Evolutionary conservation across 2,797 vertebrate species (phyloP).

Genomic region (Ptychobarbus kaznakovi): DNA sequence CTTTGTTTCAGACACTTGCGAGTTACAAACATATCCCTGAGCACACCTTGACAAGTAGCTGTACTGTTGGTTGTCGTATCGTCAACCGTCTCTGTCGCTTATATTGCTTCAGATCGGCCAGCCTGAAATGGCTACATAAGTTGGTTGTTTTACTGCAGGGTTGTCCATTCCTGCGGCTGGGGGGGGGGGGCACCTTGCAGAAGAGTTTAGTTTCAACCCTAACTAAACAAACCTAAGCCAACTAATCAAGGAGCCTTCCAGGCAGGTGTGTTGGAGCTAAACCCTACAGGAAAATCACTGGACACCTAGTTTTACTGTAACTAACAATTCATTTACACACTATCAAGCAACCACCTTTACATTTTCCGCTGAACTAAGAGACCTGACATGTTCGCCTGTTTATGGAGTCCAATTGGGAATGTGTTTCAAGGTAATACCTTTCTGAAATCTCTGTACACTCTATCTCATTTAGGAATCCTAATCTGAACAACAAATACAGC

Average conservation of each 20-base stretch:
- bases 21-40: not conserved
- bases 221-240: constrained; percentile 3
- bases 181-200: not conserved
- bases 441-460: constrained; percentile 26
- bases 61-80: not conserved
- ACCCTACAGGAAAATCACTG: not conserved
- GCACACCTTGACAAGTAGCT: not conserved
- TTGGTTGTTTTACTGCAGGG: not conserved
- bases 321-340: not conserved
- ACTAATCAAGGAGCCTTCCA: not conserved
- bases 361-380: not conserved
- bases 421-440: constrained; percentile 12
- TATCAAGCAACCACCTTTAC: not conserved
- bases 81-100: not conserved
- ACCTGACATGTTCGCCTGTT: not conserved
- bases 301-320: not conserved
- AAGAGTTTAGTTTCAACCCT: not conserved
- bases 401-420: not conserved
- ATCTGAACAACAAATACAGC: constrained; percentile 43
- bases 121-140: not conserved
- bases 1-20: not conserved
- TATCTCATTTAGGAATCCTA: constrained; percentile 21
- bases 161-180: not conserved
- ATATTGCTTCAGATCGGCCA: not conserved
- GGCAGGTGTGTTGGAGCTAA: not conserved